phyloP scores from a whole-genome alignment of 1,140 invertebrate genomes.

The Copidosoma floridanum region DNA sequence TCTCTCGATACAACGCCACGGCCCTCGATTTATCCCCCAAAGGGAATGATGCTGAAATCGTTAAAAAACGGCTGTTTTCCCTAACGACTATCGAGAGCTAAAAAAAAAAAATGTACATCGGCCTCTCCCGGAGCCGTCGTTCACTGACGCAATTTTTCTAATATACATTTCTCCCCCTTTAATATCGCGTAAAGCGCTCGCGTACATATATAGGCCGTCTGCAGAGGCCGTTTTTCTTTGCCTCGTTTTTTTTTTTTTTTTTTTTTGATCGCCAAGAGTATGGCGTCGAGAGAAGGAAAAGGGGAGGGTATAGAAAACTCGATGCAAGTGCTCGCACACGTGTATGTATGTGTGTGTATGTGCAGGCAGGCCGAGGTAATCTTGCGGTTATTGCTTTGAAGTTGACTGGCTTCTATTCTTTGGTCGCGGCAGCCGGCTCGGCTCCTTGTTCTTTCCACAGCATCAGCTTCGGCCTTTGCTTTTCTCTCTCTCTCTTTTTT shows the following conservation, averaged over 20 bases:
- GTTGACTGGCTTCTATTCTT: slow-evolving; percentile 17
- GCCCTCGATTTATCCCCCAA: too few relatives aligned
- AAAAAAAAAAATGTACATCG: too few relatives aligned
- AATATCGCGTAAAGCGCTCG: too few relatives aligned
- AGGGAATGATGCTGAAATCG: too few relatives aligned
- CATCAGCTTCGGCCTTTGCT: not conserved
- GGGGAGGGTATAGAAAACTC: not conserved
- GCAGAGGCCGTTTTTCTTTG: not conserved
- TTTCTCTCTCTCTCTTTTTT: slow-evolving; percentile 25
- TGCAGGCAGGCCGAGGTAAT: slow-evolving; percentile 3
- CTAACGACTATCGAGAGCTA: too few relatives aligned
- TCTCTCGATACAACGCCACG: too few relatives aligned
- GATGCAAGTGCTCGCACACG: not conserved
- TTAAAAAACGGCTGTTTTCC: too few relatives aligned
- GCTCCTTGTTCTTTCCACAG: slow-evolving; percentile 5
- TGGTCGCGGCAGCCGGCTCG: slow-evolving; percentile 1
- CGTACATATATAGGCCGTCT: too few relatives aligned
- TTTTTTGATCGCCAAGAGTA: not conserved
- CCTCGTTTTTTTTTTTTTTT: not conserved
- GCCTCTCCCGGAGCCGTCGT: not conserved
- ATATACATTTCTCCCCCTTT: too few relatives aligned
- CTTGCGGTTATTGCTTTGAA: slow-evolving; percentile 25
- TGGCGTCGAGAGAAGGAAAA: too few relatives aligned
- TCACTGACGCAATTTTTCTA: not conserved
- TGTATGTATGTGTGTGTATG: not conserved